These are phyloP conservation scores for Gymnothorax reevesii DNA, from an alignment of 2,797 vertebrate genomes.

Conservation along the genomic window DNA sequence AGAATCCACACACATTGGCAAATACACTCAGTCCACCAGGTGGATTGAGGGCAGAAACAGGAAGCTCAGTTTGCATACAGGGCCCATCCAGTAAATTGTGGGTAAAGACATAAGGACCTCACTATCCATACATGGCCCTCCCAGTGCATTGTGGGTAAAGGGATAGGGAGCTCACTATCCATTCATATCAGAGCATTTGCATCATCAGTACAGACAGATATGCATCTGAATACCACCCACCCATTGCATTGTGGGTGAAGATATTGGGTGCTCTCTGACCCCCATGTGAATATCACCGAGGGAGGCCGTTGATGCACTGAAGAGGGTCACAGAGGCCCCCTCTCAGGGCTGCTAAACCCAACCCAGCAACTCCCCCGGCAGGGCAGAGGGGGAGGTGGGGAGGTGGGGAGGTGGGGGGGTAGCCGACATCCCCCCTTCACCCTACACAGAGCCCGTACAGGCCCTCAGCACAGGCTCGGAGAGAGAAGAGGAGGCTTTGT, in stretches of 20 bases:
- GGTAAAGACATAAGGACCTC: neutral
- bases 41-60: neutral
- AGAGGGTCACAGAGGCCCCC: neutral
- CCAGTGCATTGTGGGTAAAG: neutral
- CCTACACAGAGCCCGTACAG: neutral
- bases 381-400: neutral
- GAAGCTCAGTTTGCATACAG: too few relatives aligned
- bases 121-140: too few relatives aligned
- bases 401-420: neutral
- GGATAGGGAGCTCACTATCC: too few relatives aligned
- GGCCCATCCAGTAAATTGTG: neutral
- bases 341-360: neutral
- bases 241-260: neutral
- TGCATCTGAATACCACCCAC: neutral
- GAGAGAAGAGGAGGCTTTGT: neutral
- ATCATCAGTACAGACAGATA: neutral
- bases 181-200: neutral
- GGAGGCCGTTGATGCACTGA: neutral
- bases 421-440: constrained; percentile 9
- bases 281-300: neutral
- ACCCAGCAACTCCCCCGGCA: neutral
- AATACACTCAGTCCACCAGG: neutral
- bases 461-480: neutral
- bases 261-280: too few relatives aligned
- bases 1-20: neutral